phyloP scores from a whole-genome alignment of 2,888 invertebrate species.

The Hirtodrosophila cameraria region DNA sequence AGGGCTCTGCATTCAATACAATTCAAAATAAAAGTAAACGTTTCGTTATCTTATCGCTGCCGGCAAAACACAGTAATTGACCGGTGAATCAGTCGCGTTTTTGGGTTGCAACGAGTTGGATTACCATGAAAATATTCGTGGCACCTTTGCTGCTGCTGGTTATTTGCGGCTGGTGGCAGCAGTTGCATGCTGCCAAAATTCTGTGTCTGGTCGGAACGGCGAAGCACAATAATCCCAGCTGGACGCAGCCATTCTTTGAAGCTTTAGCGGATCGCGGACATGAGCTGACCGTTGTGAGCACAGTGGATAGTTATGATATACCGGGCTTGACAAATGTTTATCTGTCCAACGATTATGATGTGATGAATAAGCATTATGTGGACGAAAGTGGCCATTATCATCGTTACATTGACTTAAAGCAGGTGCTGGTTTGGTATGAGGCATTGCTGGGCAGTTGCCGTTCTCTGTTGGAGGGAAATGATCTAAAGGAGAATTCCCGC shows the following conservation, averaged over 20 bases:
- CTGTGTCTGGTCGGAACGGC: constrained; percentile 56
- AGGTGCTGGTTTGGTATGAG: constrained; percentile 67
- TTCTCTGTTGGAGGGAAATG: constrained; percentile 3
- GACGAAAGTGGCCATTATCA: constrained; percentile 5
- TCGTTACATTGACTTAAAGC: constrained; percentile 28
- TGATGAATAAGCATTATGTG: constrained; percentile 47
- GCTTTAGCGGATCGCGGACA: constrained; percentile 55
- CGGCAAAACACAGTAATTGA: constrained; percentile 8
- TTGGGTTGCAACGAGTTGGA: not conserved
- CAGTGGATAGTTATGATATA: constrained; percentile 4
- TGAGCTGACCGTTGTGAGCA: constrained; percentile 40
- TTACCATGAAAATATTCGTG: constrained; percentile 32
- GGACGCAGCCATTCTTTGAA: constrained; percentile 54
- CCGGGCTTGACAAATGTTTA: constrained; percentile 11
- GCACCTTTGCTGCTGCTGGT: constrained; percentile 14
- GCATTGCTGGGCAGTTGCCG: constrained; percentile 52
- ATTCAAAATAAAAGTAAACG: not conserved
- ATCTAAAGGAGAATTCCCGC: not conserved
- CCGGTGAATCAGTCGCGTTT: constrained; percentile 47
- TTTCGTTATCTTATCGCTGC: constrained; percentile 29
- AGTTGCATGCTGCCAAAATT: constrained; percentile 49
- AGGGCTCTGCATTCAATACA: too few species aligned
- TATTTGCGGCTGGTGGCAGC: constrained; percentile 22
- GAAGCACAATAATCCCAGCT: constrained; percentile 57
- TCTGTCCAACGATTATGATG: constrained; percentile 45